Evolutionary conservation across 2,113 vertebrate species (phyloP), one percentile per base, ranked within the genome.

Genomic region (Deroptyus accipitrinus): DNA sequence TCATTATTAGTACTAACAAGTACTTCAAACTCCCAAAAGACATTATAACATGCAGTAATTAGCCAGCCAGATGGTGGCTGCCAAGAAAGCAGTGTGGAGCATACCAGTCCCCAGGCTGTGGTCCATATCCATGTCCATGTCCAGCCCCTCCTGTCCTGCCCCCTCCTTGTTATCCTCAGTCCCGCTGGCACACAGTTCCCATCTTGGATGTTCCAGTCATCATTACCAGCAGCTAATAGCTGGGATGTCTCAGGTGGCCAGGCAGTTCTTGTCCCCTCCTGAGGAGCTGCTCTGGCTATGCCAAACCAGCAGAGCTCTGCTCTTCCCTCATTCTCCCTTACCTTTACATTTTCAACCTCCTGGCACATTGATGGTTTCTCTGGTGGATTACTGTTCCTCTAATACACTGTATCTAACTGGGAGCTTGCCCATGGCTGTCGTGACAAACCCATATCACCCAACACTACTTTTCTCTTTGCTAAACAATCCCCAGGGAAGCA

Each of bases 41-140:
- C 35, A 28, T n/a, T 7, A 57, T 59, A 79, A 62, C 1, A 1
- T 54, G 54, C 44, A 16, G 19, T 78, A 74, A 88, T 93, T n/a
- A 94, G 35, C 42, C 44, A 55, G 75, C 49, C 86, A 93, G 73
- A 61, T 66, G 20, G 44, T 3, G 2, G 75, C 79, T 64, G 70
- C 87, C 61, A 27, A 68, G 69, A 57, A 72, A 75, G 70, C 48
- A 52, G 49, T 1, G 0, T 6, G 2, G 48, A 69, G 51, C 51
- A 22, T 6, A 4, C 19, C 1, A 2, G 17, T 78, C 35, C 64
- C n/a, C 0, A 0, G 30, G 24, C 76, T 49, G 39, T 0, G 0
- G 25, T 14, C 7, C 1, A 1, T 37, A 41, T 10, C 24, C 1
- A 0, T 39, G 46, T 31, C 30, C 7, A 5, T 22, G 19, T 39